phyloP scores from a whole-genome alignment of 2,888 invertebrate genomes.

The Athalia rosae region DNA sequence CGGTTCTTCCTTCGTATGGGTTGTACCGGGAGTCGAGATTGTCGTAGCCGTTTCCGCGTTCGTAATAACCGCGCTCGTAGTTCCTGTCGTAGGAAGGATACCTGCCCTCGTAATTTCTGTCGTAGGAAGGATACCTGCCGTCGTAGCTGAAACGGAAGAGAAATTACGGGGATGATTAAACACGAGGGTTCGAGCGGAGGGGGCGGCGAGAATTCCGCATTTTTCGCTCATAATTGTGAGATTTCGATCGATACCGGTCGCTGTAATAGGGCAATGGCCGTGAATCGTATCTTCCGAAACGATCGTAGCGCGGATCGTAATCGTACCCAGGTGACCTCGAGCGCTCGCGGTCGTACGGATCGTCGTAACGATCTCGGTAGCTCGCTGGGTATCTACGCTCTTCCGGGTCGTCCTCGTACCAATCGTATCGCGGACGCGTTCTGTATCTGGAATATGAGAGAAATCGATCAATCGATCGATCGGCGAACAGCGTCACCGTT shows the following conservation, averaged over 20 bases:
- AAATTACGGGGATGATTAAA: not conserved
- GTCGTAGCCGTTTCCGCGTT: conserved; percentile 67
- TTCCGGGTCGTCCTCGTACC: conserved; percentile 61
- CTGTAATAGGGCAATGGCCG: conserved; percentile 54
- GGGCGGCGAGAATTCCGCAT: not conserved
- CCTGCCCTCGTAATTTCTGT: conserved; percentile 51
- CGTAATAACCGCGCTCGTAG: conserved; percentile 58
- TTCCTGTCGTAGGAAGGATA: conserved; percentile 55
- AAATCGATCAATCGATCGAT: not conserved
- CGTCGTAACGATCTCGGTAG: conserved; percentile 59
- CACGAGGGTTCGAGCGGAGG: not conserved
- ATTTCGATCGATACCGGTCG: conserved; percentile 57
- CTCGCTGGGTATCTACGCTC: conserved; percentile 56
- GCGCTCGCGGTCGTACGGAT: conserved; percentile 55
- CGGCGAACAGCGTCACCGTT: too few relatives aligned
- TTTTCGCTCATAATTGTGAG: not conserved
- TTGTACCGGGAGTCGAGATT: conserved; percentile 60
- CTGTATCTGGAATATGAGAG: conserved; percentile 50
- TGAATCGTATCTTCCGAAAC: conserved; percentile 60
- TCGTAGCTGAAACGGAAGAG: conserved; percentile 18
- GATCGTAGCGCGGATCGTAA: conserved; percentile 61
- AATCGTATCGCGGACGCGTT: conserved; percentile 60
- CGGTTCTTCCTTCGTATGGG: conserved; percentile 58
- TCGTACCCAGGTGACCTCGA: conserved; percentile 57
- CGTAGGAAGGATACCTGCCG: conserved; percentile 48